Percentiles rank a stretch among this genome's conserved stretches.
Conservation (phyloP, 1,140 invertebrate genomes). For the Aphaenogaster ashmeadi region DNA sequence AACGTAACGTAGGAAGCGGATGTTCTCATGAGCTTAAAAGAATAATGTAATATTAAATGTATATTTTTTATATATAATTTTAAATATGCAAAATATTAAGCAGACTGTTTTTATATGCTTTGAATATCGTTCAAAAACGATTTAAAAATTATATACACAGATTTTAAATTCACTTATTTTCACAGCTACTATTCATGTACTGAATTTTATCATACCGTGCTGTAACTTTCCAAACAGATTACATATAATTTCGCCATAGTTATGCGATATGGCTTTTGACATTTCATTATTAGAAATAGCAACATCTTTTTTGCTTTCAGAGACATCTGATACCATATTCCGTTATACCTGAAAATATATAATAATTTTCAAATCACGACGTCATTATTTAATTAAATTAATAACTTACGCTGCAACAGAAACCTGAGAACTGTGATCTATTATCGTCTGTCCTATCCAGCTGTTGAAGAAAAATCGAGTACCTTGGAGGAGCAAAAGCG, state of each 20-base stretch:
- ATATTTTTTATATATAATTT: neutral
- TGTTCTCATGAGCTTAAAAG: slow-evolving; percentile 41
- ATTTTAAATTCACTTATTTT: slow-evolving; percentile 20
- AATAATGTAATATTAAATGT: slow-evolving; percentile 10
- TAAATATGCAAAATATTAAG: neutral
- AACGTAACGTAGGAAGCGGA: slow-evolving; percentile 32
- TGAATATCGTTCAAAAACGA: neutral
- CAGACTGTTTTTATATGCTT: neutral
- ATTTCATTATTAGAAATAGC: slow-evolving; percentile 14
- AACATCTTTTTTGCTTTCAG: neutral
- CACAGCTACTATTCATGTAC: neutral
- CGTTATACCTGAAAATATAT: slow-evolving; percentile 32
- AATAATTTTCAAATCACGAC: neutral
- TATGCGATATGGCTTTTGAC: slow-evolving; percentile 19
- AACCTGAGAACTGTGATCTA: slow-evolving; percentile 33
- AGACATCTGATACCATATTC: slow-evolving; percentile 16
- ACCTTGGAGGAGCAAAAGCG: neutral
- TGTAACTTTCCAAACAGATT: slow-evolving; percentile 35
- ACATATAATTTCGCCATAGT: slow-evolving; percentile 20
- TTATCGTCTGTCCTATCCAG: slow-evolving; percentile 17
- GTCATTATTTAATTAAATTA: neutral
- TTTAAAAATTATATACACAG: neutral
- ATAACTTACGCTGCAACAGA: slow-evolving; percentile 13
- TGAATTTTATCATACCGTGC: slow-evolving; percentile 11
- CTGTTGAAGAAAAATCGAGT: neutral